Conservation (phyloP, 2,797 vertebrate species). For the Peromyscus nudipes region DNA sequence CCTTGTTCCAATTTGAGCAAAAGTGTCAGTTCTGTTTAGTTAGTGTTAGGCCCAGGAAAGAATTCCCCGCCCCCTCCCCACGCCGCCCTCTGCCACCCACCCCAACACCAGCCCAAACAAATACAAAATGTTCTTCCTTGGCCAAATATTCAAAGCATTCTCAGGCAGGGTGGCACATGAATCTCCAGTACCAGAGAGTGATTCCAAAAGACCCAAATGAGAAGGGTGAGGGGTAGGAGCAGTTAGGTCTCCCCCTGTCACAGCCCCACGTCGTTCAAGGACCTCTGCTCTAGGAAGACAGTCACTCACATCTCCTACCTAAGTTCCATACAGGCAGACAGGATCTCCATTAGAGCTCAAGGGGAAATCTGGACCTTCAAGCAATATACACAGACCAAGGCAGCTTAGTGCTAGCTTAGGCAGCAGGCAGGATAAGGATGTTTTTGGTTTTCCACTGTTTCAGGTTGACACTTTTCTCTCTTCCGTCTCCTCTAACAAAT, state of each 20-base stretch:
- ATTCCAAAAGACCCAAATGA: neutral
- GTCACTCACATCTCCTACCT: neutral
- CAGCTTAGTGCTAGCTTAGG: neutral
- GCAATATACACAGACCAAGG: neutral
- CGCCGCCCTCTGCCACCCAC: neutral
- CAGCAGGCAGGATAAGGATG: neutral
- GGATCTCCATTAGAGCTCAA: neutral
- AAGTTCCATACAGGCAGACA: neutral
- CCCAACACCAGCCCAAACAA: slow-evolving; percentile 13
- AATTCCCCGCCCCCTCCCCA: neutral
- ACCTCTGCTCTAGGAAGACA: neutral
- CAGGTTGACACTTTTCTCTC: slow-evolving; percentile 26
- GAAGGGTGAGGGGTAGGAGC: neutral
- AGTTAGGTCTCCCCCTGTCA: neutral
- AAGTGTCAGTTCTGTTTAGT: neutral
- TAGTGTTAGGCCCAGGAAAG: neutral
- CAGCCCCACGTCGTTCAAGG: neutral
- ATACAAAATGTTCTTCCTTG: neutral
- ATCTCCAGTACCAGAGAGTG: neutral
- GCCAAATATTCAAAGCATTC: slow-evolving; percentile 9
- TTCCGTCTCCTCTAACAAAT: slow-evolving; percentile 29
- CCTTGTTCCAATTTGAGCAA: neutral
- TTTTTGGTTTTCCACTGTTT: neutral
- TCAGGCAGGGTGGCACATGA: neutral
- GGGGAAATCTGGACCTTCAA: neutral